A percentile compares a stretch with the other conserved stretches of the same genome.
These are phyloP conservation scores for Zophobas atratus DNA, from an alignment of 1,140 invertebrate species.

Conservation along the genomic window DNA sequence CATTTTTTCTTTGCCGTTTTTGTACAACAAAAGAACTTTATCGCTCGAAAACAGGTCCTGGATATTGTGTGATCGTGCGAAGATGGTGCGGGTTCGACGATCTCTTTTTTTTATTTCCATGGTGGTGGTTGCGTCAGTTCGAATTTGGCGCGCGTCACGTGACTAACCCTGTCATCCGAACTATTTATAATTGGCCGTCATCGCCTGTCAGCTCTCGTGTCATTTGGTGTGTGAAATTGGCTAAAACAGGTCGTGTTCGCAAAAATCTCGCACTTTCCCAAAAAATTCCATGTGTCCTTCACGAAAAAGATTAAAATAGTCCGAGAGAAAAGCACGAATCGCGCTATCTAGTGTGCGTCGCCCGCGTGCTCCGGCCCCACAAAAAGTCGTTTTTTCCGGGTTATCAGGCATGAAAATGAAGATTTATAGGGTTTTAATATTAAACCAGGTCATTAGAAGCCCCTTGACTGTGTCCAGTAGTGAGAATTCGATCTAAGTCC, in stretches of 20 bases:
- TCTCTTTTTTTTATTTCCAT: too few species aligned
- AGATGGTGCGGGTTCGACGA: too few species aligned
- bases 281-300: constrained; percentile 46
- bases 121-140: neutral
- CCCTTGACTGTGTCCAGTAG: constrained; percentile 59
- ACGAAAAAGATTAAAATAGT: constrained; percentile 38
- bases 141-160: constrained; percentile 7
- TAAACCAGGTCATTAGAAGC: constrained; percentile 63
- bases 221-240: neutral
- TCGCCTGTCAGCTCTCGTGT: neutral
- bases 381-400: neutral
- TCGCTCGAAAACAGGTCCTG: too few species aligned
- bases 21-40: too few species aligned
- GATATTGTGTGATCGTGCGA: too few species aligned
- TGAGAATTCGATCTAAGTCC: constrained; percentile 54
- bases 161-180: constrained; percentile 5
- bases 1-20: too few species aligned
- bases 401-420: constrained; percentile 61
- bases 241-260: constrained; percentile 1
- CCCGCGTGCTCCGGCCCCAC: too few species aligned
- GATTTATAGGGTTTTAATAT: constrained; percentile 64
- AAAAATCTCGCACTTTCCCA: constrained; percentile 17
- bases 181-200: neutral
- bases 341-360: constrained; percentile 22
- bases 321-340: neutral